Percentiles rank a stretch among this genome's conserved stretches.
Evolutionary conservation across 2,113 vertebrate genomes (phyloP).

Genomic region (Seriola quinqueradiata): DNA sequence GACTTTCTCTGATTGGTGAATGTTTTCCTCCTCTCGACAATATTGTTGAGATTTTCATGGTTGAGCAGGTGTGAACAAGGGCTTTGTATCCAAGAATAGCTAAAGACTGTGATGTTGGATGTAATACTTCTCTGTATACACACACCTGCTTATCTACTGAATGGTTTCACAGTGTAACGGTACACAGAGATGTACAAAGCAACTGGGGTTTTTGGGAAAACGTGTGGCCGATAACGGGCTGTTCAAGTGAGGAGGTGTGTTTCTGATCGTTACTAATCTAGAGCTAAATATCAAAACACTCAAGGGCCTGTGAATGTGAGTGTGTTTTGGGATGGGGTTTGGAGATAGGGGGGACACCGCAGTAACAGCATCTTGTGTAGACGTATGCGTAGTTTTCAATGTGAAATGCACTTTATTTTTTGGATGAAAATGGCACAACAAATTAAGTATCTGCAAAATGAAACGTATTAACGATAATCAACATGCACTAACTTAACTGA

Average conservation of each 20-base stretch:
- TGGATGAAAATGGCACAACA: constrained; percentile 85
- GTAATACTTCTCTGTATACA: constrained; percentile 61
- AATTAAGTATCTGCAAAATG: constrained; percentile 88
- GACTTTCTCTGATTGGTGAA: constrained; percentile 52
- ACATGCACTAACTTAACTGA: constrained; percentile 88
- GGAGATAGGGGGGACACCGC: constrained; percentile 51
- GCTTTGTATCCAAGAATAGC: constrained; percentile 75
- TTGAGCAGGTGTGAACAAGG: constrained; percentile 74
- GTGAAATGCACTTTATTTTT: constrained; percentile 90
- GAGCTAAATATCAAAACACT: constrained; percentile 79
- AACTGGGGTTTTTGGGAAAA: constrained; percentile 8
- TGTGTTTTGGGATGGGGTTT: constrained; percentile 15
- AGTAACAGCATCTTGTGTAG: constrained; percentile 85
- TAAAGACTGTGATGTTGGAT: constrained; percentile 69
- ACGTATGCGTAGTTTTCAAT: constrained; percentile 84
- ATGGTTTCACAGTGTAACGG: constrained; percentile 50
- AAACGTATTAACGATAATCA: constrained; percentile 84
- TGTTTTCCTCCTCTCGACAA: constrained; percentile 58
- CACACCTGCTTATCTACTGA: constrained; percentile 61
- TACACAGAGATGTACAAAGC: constrained; percentile 55
- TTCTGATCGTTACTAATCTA: constrained; percentile 58
- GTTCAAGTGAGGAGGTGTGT: constrained; percentile 19
- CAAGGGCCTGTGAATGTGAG: constrained; percentile 72
- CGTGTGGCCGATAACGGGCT: constrained; percentile 32
- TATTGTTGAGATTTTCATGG: constrained; percentile 39